A percentile compares a stretch with the other conserved stretches of the same genome.
These are phyloP conservation scores for Smittia sp. DNA, from an alignment of 2,888 invertebrate genomes.

Conservation along the genomic window DNA sequence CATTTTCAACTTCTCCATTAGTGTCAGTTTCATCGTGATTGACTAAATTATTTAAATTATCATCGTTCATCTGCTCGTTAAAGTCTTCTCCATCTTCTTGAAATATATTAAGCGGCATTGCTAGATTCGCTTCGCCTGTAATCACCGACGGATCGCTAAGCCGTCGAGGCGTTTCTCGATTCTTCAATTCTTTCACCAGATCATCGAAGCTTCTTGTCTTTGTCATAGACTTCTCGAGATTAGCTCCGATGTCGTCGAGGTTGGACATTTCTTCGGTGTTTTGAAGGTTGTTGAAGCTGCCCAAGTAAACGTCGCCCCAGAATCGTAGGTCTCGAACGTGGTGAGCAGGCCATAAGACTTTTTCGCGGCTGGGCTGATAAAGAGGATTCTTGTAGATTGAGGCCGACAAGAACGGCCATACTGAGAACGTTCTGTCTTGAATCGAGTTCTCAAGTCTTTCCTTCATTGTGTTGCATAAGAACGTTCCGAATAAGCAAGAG, in stretches of 20 bases:
- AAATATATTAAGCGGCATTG: conserved; percentile 48
- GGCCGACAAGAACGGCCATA: conserved; percentile 82
- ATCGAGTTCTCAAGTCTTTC: conserved; percentile 67
- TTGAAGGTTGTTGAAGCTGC: conserved; percentile 56
- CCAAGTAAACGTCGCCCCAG: conserved; percentile 84
- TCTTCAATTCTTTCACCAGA: conserved; percentile 56
- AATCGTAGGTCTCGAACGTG: conserved; percentile 77
- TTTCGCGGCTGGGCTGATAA: conserved; percentile 60
- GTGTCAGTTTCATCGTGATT: conserved; percentile 44
- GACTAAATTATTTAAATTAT: conserved; percentile 47
- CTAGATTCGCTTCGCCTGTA: conserved; percentile 58
- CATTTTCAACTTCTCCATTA: conserved; percentile 24
- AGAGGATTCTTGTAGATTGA: conserved; percentile 83
- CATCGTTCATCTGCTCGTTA: conserved; percentile 44
- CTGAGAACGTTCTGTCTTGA: conserved; percentile 70
- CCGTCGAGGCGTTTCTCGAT: conserved; percentile 58
- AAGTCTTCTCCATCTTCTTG: conserved; percentile 47
- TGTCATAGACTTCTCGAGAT: conserved; percentile 57
- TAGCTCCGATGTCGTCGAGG: conserved; percentile 15
- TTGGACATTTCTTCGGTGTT: conserved; percentile 49
- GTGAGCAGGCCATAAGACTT: conserved; percentile 77
- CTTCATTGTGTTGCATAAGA: conserved; percentile 82
- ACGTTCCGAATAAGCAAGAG: conserved; percentile 95
- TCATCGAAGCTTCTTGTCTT: conserved; percentile 87
- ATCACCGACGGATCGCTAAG: conserved; percentile 83